Percentiles rank a stretch among this genome's conserved stretches.
phyloP scores from a whole-genome alignment of 1,140 invertebrate species.

The Venturia canescens region DNA sequence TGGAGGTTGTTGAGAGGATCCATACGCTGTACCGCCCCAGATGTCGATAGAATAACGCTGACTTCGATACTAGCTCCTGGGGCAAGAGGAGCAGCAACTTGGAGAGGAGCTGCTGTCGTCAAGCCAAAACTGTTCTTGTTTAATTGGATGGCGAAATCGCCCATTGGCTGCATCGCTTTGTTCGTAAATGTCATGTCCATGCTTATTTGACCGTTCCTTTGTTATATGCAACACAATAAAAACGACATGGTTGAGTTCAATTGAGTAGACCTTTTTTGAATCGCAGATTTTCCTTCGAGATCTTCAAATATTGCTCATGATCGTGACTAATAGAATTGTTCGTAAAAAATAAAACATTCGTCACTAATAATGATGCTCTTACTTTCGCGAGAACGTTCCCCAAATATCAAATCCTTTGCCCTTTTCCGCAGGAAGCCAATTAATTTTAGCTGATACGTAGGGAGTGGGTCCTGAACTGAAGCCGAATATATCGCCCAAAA shows the following conservation, averaged over 20 bases:
- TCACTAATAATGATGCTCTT: constrained; percentile 51
- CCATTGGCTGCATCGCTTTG: constrained; percentile 99
- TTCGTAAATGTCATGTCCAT: constrained; percentile 99
- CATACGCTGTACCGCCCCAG: constrained; percentile 97
- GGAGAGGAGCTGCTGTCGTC: constrained; percentile 88
- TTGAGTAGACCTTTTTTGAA: not conserved
- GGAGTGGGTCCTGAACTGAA: constrained; percentile 81
- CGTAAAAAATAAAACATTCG: not conserved
- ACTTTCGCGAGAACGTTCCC: constrained; percentile 94
- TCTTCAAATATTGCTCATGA: not conserved
- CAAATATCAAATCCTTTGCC: constrained; percentile 98
- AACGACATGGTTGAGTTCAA: not conserved
- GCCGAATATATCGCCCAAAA: constrained; percentile 95
- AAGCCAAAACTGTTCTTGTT: constrained; percentile 99
- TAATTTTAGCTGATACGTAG: constrained; percentile 89
- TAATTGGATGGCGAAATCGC: constrained; percentile 97
- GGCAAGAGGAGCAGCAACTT: constrained; percentile 87
- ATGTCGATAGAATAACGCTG: constrained; percentile 86
- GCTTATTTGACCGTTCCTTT: constrained; percentile 88
- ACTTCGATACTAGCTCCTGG: constrained; percentile 91
- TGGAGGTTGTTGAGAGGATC: constrained; percentile 97
- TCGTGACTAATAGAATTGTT: not conserved
- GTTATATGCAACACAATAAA: constrained; percentile 45
- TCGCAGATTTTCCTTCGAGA: too few relatives aligned
- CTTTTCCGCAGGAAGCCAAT: constrained; percentile 96